Percentiles rank a stretch among this genome's conserved stretches.
These are phyloP conservation scores for Atrichornis clamosus DNA, from an alignment of 2,113 vertebrate genomes.

Conservation along the genomic window DNA sequence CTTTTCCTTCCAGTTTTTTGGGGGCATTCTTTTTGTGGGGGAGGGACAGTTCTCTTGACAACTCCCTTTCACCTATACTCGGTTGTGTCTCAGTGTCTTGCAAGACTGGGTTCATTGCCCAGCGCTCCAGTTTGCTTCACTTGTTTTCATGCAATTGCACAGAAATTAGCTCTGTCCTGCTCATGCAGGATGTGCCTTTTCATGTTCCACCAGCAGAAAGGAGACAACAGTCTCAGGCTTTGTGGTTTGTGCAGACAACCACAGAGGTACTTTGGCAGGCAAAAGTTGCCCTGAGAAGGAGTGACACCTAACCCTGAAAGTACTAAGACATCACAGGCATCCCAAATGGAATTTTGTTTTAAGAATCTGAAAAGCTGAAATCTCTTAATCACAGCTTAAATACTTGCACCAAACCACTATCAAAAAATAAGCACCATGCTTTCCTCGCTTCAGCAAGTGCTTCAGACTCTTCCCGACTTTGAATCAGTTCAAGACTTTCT, in stretches of 20 bases:
- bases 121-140: not conserved
- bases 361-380: not conserved
- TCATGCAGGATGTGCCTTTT: not conserved
- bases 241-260: not conserved
- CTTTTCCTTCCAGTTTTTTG: not conserved
- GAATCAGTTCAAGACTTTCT: not conserved
- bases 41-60: not conserved
- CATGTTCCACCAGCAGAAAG: not conserved
- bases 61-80: not conserved
- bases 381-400: not conserved
- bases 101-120: not conserved
- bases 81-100: not conserved
- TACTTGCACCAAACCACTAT: not conserved
- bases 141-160: not conserved
- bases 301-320: not conserved
- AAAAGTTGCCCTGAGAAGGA: not conserved
- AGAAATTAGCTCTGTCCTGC: not conserved
- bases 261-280: not conserved
- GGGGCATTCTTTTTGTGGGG: not conserved
- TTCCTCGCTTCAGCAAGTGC: not conserved
- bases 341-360: not conserved
- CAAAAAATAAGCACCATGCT: not conserved
- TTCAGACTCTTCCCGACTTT: not conserved
- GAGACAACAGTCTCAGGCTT: not conserved
- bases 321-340: not conserved